These are phyloP conservation scores for Cepphus grylle DNA, from an alignment of 2,113 vertebrate species.

Conservation along the genomic window DNA sequence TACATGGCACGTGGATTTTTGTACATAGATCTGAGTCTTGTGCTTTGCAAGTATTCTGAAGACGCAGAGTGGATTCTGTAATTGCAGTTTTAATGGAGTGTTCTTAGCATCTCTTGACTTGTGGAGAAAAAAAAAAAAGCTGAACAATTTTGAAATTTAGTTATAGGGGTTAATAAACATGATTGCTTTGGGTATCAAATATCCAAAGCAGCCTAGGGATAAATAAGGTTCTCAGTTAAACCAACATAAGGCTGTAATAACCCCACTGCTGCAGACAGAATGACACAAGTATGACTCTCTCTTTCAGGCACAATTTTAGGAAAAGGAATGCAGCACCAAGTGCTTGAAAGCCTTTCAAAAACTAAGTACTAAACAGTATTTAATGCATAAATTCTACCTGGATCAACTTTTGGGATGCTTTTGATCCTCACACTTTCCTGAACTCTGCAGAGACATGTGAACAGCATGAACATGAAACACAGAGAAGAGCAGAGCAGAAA, in stretches of 20 bases:
- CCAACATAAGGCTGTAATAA: background rate
- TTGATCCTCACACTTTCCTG: background rate
- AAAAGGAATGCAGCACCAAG: background rate
- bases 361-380: background rate
- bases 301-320: background rate
- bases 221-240: background rate
- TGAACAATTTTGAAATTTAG: background rate
- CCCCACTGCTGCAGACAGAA: background rate
- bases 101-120: background rate
- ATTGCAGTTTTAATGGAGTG: background rate
- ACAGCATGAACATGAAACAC: background rate
- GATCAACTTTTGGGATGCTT: background rate
- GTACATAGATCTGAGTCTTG: background rate
- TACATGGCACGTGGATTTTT: background rate
- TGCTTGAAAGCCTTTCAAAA: background rate
- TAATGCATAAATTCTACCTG: background rate
- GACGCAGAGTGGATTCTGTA: background rate
- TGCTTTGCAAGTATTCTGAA: background rate
- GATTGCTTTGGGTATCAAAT: background rate
- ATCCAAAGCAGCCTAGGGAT: background rate
- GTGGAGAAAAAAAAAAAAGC: background rate
- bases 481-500: background rate
- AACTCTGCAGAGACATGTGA: background rate
- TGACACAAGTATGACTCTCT: background rate
- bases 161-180: fast-evolving